Conservation (phyloP, 2,113 vertebrate species). For the Limanda limanda region DNA sequence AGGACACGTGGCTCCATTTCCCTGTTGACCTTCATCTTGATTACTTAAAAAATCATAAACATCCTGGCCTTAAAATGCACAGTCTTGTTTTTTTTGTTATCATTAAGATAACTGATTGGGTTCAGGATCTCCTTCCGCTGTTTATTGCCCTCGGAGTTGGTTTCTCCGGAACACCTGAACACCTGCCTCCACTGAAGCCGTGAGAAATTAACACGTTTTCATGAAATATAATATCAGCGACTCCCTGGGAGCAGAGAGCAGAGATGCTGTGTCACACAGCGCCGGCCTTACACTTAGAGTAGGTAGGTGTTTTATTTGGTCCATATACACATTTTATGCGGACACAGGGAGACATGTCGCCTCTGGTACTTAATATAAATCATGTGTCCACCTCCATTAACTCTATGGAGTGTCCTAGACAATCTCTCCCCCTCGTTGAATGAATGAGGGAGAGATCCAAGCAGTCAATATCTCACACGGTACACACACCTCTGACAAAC, state of each 20-base stretch:
- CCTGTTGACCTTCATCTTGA: constrained; percentile 34
- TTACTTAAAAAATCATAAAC: constrained; percentile 24
- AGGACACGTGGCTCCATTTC: constrained; percentile 20
- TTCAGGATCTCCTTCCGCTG: constrained; percentile 12
- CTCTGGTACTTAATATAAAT: constrained; percentile 32
- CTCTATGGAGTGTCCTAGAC: constrained; percentile 1
- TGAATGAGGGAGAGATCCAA: neutral
- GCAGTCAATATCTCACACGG: neutral
- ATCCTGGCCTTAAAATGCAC: constrained; percentile 10
- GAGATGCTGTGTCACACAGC: constrained; percentile 14
- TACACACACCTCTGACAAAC: neutral
- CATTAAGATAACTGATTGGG: constrained; percentile 29
- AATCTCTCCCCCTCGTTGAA: neutral
- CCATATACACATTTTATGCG: constrained; percentile 35
- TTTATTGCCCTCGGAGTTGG: no score
- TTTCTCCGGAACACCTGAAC: constrained; percentile 28
- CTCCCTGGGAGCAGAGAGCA: constrained; percentile 16
- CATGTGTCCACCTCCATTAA: constrained; percentile 19
- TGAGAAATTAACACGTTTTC: constrained; percentile 39
- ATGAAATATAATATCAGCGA: constrained; percentile 43
- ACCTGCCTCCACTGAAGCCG: constrained; percentile 19
- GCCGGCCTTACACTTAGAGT: constrained; percentile 9
- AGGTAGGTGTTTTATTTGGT: constrained; percentile 30
- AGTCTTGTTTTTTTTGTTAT: neutral
- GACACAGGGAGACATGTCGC: constrained; percentile 1